Conservation (phyloP, 2,888 invertebrate species). For the Fissipunctia ypsillon region DNA sequence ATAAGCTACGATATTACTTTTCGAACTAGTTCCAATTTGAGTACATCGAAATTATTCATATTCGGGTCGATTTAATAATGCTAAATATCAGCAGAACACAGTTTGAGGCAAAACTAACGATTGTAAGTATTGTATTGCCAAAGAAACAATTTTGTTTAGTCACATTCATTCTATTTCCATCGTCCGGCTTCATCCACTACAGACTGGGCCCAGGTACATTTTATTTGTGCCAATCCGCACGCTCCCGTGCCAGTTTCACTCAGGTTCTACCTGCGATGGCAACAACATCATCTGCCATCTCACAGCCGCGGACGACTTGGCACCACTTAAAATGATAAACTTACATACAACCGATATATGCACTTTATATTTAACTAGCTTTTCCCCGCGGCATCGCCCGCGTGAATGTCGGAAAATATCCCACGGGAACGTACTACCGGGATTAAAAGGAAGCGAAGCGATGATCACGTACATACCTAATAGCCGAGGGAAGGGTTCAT, state of each 20-base stretch:
- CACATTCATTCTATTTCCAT: too few relatives aligned
- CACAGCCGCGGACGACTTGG: too few relatives aligned
- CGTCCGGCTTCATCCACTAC: neutral
- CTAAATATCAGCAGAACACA: neutral
- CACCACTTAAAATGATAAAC: neutral
- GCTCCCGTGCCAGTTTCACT: neutral
- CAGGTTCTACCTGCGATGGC: neutral
- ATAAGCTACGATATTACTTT: slow-evolving; percentile 21
- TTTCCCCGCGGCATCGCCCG: too few relatives aligned
- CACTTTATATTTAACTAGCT: slow-evolving; percentile 1
- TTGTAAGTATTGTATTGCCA: neutral
- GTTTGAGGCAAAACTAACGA: neutral
- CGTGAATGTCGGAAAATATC: too few relatives aligned
- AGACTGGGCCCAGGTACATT: neutral
- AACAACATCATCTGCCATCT: neutral
- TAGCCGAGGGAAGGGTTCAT: too few relatives aligned
- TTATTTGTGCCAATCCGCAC: neutral
- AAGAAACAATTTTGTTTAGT: neutral
- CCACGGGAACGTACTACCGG: too few relatives aligned
- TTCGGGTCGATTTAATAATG: neutral
- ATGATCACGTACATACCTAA: too few relatives aligned
- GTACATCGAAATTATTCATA: slow-evolving; percentile 21
- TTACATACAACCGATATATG: too few relatives aligned
- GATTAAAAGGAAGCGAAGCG: too few relatives aligned
- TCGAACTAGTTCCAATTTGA: slow-evolving; percentile 7